Base-by-base conservation (phyloP, 2,888 invertebrate species). In the Tipula confusa region DNA sequence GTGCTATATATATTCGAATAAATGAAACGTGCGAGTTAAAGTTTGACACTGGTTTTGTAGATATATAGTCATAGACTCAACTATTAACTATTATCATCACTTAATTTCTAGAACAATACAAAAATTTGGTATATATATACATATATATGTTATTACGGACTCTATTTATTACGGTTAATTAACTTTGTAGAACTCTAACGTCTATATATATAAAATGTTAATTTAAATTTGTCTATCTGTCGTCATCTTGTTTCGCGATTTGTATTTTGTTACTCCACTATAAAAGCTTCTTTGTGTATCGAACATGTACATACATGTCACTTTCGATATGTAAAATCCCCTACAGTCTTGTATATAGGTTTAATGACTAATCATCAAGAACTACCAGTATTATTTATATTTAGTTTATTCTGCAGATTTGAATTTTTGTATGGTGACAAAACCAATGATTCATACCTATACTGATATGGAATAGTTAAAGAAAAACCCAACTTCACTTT, bases 121-220 rank as follows among this genome's bases (percentile, higher is more conserved):
- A 2, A 43, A 0, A 9, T 64, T 64, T 64, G 64, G 24, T 64
- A 64, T 64, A 24, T 64, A 24, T 64, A 2, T 24, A 15, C 43
- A 43, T 43, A 15, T 11, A 43, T 7, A 43, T 15, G 43, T n/a
- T n/a, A 43, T 6, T 43, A 43, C 15, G 43, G 3, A 15, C 6
- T 64, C 64, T 64, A 64, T 64, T 64, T 64, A 64, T 64, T 64
- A 64, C 64, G 64, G 64, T 64, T 64, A 64, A 64, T 64, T 64
- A 64, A 64, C 24, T 64, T 64, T 24, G 9, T 64, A 11, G 24
- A 64, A 64, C 64, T 64, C 33, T 33, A 3, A 33, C n/a, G n/a
- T 43, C 9, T 15, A 43, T 43, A 43, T n/a, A 7, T 15, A 43
- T 15, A 43, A 43, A 15, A 43, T 43, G 24, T 9, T 64, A 18